Evolutionary conservation across 2,113 vertebrate genomes (phyloP).

Genomic region (Mellivora capensis): DNA sequence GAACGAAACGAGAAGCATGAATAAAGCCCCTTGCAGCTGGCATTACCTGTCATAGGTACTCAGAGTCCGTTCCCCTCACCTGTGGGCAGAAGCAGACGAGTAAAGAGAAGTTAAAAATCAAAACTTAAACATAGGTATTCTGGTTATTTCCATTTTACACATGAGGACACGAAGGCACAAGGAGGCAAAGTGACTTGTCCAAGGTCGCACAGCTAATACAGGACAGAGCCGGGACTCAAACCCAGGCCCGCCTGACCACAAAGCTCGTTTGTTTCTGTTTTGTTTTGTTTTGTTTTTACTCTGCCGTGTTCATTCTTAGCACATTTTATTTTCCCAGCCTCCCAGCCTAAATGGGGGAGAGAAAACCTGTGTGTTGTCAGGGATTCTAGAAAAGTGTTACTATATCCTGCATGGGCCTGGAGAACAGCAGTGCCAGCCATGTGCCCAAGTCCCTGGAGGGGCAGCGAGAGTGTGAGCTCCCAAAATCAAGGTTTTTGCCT

Average conservation of each 20-base stretch:
- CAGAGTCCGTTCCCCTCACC: background rate
- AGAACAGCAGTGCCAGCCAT: background rate
- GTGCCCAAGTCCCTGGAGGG: background rate
- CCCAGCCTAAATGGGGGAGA: background rate
- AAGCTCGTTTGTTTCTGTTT: background rate
- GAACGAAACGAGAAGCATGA: background rate
- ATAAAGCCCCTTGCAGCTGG: background rate
- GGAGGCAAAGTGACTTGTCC: background rate
- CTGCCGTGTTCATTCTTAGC: background rate
- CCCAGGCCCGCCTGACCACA: background rate
- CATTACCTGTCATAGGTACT: background rate
- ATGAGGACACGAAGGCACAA: background rate
- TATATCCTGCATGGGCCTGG: background rate
- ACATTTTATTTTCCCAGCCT: background rate
- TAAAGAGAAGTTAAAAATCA: background rate
- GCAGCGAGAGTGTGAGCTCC: fast-evolving
- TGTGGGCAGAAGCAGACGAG: background rate
- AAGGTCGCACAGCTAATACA: background rate
- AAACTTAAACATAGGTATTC: background rate
- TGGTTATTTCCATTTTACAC: background rate
- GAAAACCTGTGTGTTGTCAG: background rate
- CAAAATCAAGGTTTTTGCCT: background rate
- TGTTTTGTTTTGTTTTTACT: background rate
- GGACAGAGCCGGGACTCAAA: background rate
- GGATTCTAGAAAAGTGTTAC: background rate